phyloP scores from a whole-genome alignment of 2,888 invertebrate species.

The Bombylius major region DNA sequence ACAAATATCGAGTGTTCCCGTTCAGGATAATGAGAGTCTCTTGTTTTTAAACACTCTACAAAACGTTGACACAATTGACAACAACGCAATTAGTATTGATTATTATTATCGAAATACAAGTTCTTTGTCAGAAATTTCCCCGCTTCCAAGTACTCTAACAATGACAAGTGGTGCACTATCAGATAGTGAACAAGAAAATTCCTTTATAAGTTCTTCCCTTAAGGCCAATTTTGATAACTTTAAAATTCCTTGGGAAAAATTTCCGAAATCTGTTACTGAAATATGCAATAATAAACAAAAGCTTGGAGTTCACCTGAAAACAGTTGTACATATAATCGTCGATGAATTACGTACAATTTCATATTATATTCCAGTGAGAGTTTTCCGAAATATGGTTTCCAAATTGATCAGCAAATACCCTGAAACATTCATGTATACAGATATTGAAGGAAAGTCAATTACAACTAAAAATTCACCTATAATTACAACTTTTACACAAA shows the following conservation, averaged over 20 bases:
- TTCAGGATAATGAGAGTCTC: too few species aligned
- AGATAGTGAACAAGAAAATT: too few species aligned
- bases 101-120: too few species aligned
- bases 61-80: neutral
- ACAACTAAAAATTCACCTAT: neutral
- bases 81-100: neutral
- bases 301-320: neutral
- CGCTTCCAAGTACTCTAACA: too few species aligned
- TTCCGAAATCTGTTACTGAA: neutral
- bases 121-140: too few species aligned
- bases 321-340: neutral
- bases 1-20: too few species aligned
- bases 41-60: too few species aligned
- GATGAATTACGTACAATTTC: neutral
- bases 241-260: constrained; percentile 2
- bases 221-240: neutral
- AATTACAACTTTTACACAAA: neutral
- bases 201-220: too few species aligned
- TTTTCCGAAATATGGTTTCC: neutral
- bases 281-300: neutral
- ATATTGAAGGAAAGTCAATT: neutral
- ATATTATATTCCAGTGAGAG: neutral
- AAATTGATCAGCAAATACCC: neutral
- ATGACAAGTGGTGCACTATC: too few species aligned
- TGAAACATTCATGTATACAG: neutral